Evolutionary conservation across 2,888 invertebrate species (phyloP).

Genomic region (Bimastos eiseni): DNA sequence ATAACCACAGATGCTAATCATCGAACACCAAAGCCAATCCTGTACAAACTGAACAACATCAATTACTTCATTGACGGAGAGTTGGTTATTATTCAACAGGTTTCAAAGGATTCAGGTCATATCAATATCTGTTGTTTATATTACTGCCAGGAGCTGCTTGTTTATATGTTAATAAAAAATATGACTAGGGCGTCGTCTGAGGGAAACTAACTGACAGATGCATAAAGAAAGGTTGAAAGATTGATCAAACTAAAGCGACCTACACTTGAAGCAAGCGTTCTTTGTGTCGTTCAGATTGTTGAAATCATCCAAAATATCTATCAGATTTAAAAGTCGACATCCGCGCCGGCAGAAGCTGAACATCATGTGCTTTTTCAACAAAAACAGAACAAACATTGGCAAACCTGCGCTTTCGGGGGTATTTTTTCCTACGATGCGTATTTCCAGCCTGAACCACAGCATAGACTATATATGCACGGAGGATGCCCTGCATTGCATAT

Average conservation of each 20-base stretch:
- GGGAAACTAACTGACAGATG: not conserved
- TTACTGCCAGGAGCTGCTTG: not conserved
- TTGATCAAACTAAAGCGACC: constrained; percentile 38
- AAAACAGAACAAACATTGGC: not conserved
- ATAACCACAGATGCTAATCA: too few species aligned
- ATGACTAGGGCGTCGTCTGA: not conserved
- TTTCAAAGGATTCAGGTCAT: not conserved
- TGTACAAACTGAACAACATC: not conserved
- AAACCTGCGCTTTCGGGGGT: not conserved
- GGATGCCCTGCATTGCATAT: too few species aligned
- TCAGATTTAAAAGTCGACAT: constrained; percentile 55
- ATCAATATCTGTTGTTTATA: too few species aligned
- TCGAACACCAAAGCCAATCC: too few species aligned
- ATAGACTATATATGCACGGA: too few species aligned
- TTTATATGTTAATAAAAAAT: too few species aligned
- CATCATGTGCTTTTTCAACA: constrained; percentile 34
- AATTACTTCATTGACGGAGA: not conserved
- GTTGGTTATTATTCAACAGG: not conserved
- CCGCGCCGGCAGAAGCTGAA: constrained; percentile 52
- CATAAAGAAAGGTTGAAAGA: not conserved
- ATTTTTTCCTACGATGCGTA: too few species aligned
- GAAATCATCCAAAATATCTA: constrained; percentile 52
- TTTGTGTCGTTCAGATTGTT: constrained; percentile 50
- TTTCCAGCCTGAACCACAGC: too few species aligned
- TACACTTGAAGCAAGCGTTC: constrained; percentile 51